Base-by-base conservation (phyloP, 1,140 invertebrate species). In the Trichonephila clavata region DNA sequence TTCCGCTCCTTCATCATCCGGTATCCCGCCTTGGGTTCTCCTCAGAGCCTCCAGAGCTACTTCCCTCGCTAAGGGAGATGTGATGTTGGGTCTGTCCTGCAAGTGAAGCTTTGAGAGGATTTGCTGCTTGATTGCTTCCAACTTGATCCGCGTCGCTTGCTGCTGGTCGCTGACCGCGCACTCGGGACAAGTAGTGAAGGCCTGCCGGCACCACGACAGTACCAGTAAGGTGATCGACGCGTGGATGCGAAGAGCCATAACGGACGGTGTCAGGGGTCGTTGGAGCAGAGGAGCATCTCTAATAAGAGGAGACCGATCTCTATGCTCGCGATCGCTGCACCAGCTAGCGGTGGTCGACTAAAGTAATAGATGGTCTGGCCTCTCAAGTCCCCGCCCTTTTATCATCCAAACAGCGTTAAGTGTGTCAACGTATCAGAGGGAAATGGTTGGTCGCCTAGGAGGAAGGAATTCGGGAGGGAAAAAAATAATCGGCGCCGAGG, bases 101-200 rank as follows among this genome's bases (percentile, higher is more conserved):
- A 98, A 96, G 8, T 97, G 97, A 90, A 98, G 96, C 95, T 98
- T 98, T 13, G 96, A 97, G 20, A 98, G 95, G 94, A 98, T 98
- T 95, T 98, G 97, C 81, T 97, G 96, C 95, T 98, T 98, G 94
- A 98, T 98, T 2, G 97, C 97, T 95, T 98, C 97, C 57, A 98
- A 95, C 83, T 97, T 96, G 39, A 97, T 95, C 32, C 96, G 96
- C 94, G 97, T 97, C 10, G 95, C 94, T 68, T 92, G 90, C 24
- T 89, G 80, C 24, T 93, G 94, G 88, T 95, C 92, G 61, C 71
- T 77, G 18, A 93, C 91, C 27, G 63, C 90, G 57, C 94, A 94
- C 24, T 90, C 92, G 13, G 94, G 94, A 68, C 94, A 94, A 18
- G 80, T 68, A 27, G 92, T 57, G 20, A n/a, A 21, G 61, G 68